Conservation (phyloP, 2,888 invertebrate species). For the Acronicta aceris region DNA sequence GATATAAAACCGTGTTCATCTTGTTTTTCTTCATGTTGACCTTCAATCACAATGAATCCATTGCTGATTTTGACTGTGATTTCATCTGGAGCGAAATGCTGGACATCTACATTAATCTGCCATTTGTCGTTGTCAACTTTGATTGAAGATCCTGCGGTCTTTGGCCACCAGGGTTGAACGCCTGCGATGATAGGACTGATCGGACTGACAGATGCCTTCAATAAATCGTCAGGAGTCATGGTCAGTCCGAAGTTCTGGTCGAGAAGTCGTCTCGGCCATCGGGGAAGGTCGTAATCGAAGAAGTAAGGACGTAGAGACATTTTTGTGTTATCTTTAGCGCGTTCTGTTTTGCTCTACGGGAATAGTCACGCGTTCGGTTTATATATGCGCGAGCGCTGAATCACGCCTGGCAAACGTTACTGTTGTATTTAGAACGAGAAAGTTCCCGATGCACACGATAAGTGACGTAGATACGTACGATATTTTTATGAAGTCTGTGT, state of each 20-base stretch:
- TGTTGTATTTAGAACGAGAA: constrained; percentile 60
- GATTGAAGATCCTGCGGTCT: constrained; percentile 84
- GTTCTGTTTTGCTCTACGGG: constrained; percentile 56
- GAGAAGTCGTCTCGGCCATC: constrained; percentile 78
- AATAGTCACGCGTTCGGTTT: constrained; percentile 26
- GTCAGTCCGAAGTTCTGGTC: constrained; percentile 83
- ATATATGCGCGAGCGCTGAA: constrained; percentile 47
- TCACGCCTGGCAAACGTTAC: constrained; percentile 51
- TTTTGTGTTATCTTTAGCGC: constrained; percentile 49
- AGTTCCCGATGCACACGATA: constrained; percentile 61
- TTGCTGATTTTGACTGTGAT: constrained; percentile 93
- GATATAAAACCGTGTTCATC: constrained; percentile 93
- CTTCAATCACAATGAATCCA: constrained; percentile 92
- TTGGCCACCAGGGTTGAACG: constrained; percentile 76
- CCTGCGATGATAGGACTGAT: constrained; percentile 69
- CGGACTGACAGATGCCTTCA: constrained; percentile 67
- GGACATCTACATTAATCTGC: constrained; percentile 92
- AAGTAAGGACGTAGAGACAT: constrained; percentile 79
- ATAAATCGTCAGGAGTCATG: constrained; percentile 79
- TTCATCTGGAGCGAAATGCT: constrained; percentile 93
- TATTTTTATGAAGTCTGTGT: neutral
- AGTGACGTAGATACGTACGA: constrained; percentile 15
- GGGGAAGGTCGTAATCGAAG: constrained; percentile 74
- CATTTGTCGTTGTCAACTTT: constrained; percentile 88
- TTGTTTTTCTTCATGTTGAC: constrained; percentile 93